Evolutionary conservation across 1,140 invertebrate species (phyloP), one percentile per base, ranked within the genome.

Genomic region (Chelonus insularis): DNA sequence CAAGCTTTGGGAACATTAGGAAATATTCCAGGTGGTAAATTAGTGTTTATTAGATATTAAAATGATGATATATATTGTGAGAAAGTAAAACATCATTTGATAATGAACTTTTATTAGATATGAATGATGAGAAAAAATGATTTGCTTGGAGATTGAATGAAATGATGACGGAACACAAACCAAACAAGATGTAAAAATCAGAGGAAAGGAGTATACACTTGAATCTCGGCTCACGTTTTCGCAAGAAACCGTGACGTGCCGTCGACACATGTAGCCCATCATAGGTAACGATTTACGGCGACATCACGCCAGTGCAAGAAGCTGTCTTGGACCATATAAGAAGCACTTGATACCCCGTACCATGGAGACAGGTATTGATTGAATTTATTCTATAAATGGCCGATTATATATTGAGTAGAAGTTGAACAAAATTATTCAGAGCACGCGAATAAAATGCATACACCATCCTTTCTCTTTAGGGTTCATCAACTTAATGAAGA

Each of bases 261-360:
- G 73, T 74, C 72, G 71, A 78, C 77, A 78, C 77, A 78, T 78
- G 77, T 79, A 74, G 74, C 68, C 72, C 75, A 78, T 78, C 75
- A 78, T 78, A 77, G 75, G 66, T 61, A 67, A 67, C 72, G 72
- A 80, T 78, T 80, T 78, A 80, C 74, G 70, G 71, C 75, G 67
- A 64, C 67, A 72, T 73, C 74, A 77, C 69, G 64, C 69, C 68
- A 64, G 50, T 52, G 57, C 65, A 75, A 75, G 72, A 72, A 75
- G 43, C 48, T 45, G 66, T 65, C 57, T 57, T 54, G 39, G 47
- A 47, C 60, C 60, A 65, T 65, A 65, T 62, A 65, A 48, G 57
- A 61, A 54, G 37, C 50, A 50, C 50, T 9, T 54, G 50, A 56
- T 60, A 43, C 52, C n/a, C 50, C 50, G 41, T 55, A 50, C 48